Evolutionary conservation across 2,797 vertebrate genomes (phyloP).

Genomic region (Chiloscyllium punctatum): DNA sequence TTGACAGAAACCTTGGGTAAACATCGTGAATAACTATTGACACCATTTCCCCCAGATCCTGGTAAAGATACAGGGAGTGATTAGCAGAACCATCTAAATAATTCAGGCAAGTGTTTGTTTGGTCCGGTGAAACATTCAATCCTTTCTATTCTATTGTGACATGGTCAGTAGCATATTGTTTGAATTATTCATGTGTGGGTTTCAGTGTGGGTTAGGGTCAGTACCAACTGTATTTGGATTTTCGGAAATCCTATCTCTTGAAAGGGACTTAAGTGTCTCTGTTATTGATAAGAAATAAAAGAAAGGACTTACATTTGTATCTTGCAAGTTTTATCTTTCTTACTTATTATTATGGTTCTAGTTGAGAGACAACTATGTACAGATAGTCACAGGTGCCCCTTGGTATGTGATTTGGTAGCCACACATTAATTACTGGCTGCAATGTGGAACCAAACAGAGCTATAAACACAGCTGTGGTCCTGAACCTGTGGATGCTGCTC

Average conservation of each 20-base stretch:
- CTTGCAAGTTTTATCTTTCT: background rate
- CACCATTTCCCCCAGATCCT: background rate
- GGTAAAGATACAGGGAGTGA: background rate
- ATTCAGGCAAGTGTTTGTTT: background rate
- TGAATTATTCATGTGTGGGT: background rate
- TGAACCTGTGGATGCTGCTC: background rate
- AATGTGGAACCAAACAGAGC: background rate
- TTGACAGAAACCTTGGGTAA: background rate
- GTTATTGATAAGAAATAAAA: background rate
- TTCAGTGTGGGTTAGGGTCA: too few relatives aligned
- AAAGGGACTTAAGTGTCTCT: background rate
- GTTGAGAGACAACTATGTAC: background rate
- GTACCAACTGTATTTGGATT: background rate
- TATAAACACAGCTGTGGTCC: background rate
- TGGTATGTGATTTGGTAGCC: background rate
- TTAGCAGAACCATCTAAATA: background rate
- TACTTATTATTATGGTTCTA: background rate
- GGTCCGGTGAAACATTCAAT: background rate
- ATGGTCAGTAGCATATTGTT: background rate
- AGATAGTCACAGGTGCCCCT: background rate
- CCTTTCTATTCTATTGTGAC: background rate
- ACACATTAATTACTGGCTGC: background rate
- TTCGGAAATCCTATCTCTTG: background rate
- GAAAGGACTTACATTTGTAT: background rate
- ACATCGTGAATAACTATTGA: background rate